A percentile compares a stretch with the other conserved stretches of the same genome.
phyloP scores from a whole-genome alignment of 1,140 invertebrate genomes.

The Leptopilina boulardi region DNA sequence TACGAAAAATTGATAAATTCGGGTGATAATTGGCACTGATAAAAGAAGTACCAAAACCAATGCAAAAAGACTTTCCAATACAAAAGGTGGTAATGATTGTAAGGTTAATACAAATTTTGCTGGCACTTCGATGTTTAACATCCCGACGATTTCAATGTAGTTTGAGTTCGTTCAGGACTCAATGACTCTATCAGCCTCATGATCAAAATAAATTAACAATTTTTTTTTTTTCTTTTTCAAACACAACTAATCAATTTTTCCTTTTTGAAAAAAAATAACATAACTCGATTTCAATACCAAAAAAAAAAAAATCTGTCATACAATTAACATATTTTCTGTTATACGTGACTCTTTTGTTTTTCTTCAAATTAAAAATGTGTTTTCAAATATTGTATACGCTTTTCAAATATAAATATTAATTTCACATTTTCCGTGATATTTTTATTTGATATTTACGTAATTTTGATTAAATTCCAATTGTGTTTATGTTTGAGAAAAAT shows the following conservation, averaged over 20 bases:
- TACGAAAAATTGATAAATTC: conserved; percentile 63
- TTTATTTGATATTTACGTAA: no score
- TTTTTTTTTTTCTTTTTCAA: no score
- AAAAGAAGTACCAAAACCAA: conserved; percentile 62
- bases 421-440: neutral
- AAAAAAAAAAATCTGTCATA: conserved; percentile 23
- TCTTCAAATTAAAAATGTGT: neutral
- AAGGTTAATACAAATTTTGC: conserved; percentile 64
- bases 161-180: conserved; percentile 44
- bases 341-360: conserved; percentile 8
- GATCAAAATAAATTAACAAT: conserved; percentile 37
- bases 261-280: neutral
- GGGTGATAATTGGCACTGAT: conserved; percentile 64
- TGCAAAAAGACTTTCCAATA: conserved; percentile 63
- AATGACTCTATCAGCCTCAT: conserved; percentile 44
- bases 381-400: neutral
- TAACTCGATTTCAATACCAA: neutral
- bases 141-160: conserved; percentile 54
- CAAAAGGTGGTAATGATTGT: conserved; percentile 60
- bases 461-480: no score
- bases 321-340: neutral
- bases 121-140: conserved; percentile 61
- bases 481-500: no score
- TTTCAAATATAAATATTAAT: neutral
- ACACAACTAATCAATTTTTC: conserved; percentile 45